Percentiles rank a stretch among this genome's conserved stretches.
phyloP scores from a whole-genome alignment of 2,888 invertebrate species.

The Netelia inedita region DNA sequence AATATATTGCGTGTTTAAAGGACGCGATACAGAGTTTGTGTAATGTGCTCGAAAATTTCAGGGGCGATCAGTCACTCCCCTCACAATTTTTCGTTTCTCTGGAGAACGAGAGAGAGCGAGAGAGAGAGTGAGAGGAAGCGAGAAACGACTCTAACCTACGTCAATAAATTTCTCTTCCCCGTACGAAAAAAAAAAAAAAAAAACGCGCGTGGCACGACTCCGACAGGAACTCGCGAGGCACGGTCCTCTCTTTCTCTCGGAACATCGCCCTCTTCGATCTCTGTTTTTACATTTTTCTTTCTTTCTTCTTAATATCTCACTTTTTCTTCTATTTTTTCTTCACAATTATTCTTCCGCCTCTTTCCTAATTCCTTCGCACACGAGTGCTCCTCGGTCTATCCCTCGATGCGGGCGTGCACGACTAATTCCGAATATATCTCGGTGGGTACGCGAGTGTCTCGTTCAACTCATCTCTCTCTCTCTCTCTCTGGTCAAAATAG shows the following conservation, averaged over 20 bases:
- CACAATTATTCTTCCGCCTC: conserved; percentile 35
- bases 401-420: conserved; percentile 49
- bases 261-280: conserved; percentile 31
- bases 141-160: conserved; percentile 65
- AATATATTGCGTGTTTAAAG: conserved; percentile 13
- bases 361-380: background rate
- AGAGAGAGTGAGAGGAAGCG: background rate
- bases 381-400: background rate
- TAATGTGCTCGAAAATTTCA: conserved; percentile 40
- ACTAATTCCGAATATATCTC: conserved; percentile 58
- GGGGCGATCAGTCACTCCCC: conserved; percentile 40
- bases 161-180: conserved; percentile 63
- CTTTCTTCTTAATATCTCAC: conserved; percentile 5
- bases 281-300: background rate
- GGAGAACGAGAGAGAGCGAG: conserved; percentile 1
- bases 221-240: conserved; percentile 7
- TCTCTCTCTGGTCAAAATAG: conserved; percentile 38
- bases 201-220: conserved; percentile 34
- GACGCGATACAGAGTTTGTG: conserved; percentile 35
- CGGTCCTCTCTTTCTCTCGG: background rate
- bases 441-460: background rate
- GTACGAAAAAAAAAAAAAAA: conserved; percentile 22
- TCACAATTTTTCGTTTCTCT: background rate
- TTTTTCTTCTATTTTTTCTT: conserved; percentile 8
- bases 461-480: conserved; percentile 37